Evolutionary conservation across 1,140 invertebrate species (phyloP), one percentile per base, ranked within the genome.

Genomic region (Trichonephila clavipes): DNA sequence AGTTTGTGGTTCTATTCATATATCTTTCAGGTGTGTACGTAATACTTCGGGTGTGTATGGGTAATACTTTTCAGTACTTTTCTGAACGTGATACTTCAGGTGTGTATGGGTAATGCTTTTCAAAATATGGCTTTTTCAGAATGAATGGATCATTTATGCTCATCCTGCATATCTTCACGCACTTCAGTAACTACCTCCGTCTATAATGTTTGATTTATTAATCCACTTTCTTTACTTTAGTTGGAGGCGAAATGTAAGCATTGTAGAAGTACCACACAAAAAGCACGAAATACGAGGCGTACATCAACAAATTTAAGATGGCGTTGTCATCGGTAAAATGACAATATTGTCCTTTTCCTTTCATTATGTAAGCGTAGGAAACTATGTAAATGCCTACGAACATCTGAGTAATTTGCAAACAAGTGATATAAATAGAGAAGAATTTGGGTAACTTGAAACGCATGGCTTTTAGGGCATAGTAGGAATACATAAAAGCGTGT

Each of bases 401-500:
- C 99, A 99, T 99, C 96, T 99, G 99, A 1, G 97, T 96, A 12
- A 99, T 96, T 95, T 99, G 99, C 61, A 99, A 96, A 12, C 97
- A 96, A 6, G 99, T 99, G 95, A 99, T 99, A 87, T 97, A 96
- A 97, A 99, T 99, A 61, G 98, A 97, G 81, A 99, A 97, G 95
- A 97, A 97, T 93, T 94, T 94, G 21, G 99, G 99, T 62, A 99
- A 97, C 94, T 97, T 97, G 95, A 98, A 98, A 82, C 97, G 97
- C 97, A 99, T 97, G 81, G 98, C 98, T 94, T 98, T 97, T 10
- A 99, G 96, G 0, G 98, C 98, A 96, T 99, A 99, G 96, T 99
- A 99, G 5, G 98, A 97, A 96, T 99, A 99, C 99, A 99, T 99
- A 94, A 99, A 96, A 94, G 98, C 98, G 96, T 99, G 99, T 40